Evolutionary conservation across 2,888 invertebrate genomes (phyloP), one percentile per base, ranked within the genome.

Genomic region (Cerastis leucographa): DNA sequence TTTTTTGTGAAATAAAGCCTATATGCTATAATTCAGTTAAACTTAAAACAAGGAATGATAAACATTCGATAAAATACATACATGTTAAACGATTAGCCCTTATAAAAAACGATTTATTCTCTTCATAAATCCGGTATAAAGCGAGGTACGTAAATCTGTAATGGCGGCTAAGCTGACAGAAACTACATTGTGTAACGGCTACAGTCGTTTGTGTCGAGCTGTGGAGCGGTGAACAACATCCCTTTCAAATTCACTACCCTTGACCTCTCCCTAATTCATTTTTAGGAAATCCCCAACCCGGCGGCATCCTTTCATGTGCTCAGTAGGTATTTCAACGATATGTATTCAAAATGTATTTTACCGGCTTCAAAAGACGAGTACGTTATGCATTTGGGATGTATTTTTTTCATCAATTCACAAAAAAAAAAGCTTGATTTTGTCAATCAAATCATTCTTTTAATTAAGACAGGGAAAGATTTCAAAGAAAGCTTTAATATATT

Each of bases 181-280:
- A 81, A 68, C 56, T 62, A 71, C 59, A 77, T 69, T 77, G 65
- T 82, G 56, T 65, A 40, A 46, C 62, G 51, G 54, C 61, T 42
- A 51, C 59, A 78, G 56, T 69, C 56, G 66, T 69, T 71, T 69
- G 56, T 69, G 68, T 66, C 54, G 40, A 59, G 46, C 73, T 70
- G 51, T 59, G 64, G 46, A 66, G 17, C 74, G 66, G 59, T 65
- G 77, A 81, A 66, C 56, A 75, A 69, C 56, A 75, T 67, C 78
- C 74, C 72, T 62, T 75, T 74, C 70, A 64, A 62, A 72, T 78
- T 74, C 59, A 54, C 25, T 59, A 66, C 61, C 81, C 76, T 71
- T 84, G 83, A 84, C 72, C 81, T 51, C 25, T 51, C 29, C 70
- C 5, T 73, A 80, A 83, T 76, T 74, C 59, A 71, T 71, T 80